Base-by-base conservation (phyloP, 2,888 invertebrate species). In the Lithophane leautieri region DNA sequence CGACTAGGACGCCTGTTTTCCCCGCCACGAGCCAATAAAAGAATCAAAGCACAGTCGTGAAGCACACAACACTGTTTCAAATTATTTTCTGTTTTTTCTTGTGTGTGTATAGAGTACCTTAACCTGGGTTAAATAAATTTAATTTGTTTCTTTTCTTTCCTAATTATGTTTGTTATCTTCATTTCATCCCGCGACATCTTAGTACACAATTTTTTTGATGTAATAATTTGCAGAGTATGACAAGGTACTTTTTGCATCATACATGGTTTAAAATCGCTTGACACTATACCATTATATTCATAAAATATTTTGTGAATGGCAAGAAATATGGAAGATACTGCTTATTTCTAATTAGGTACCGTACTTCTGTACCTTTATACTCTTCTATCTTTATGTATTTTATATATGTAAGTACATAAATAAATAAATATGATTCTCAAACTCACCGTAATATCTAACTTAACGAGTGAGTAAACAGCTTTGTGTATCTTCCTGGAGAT, bases 391-490 rank as follows among this genome's bases (percentile, higher is more conserved):
- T 50, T 8, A 50, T 50, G 6, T 50, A 7, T 50, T 22, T 50
- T 50, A 3, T 22, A 9, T 50, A 3, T 22, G 22, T 42, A 9
- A 9, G 9, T 50, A 50, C 19, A 19, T 8, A 22, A 50, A 50
- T 50, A 44, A 14, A 4, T 44, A 8, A 50, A 9, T 50, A 50
- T 22, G 8, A 9, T 50, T 50, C 8, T 8, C 9, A 22, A 22
- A 56, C 92, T 84, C 56, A 97, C 97, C 95, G 97, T 97, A 91
- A 97, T 97, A 94, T 96, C 97, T 90, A 98, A 95, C 91, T 97
- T 98, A 87, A 99, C 98, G 71, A 99, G 97, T 79, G 97, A 97
- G 92, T 98, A 98, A 65, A 98, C 97, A 34, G 98, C 97, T 92
- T 97, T 97, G 91, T 98, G 97, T 79, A 99, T 97, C 83, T 97